phyloP scores from a whole-genome alignment of 30 jellyfish, hydroid and myxozoan genomes.

The Aurelia sp. region DNA sequence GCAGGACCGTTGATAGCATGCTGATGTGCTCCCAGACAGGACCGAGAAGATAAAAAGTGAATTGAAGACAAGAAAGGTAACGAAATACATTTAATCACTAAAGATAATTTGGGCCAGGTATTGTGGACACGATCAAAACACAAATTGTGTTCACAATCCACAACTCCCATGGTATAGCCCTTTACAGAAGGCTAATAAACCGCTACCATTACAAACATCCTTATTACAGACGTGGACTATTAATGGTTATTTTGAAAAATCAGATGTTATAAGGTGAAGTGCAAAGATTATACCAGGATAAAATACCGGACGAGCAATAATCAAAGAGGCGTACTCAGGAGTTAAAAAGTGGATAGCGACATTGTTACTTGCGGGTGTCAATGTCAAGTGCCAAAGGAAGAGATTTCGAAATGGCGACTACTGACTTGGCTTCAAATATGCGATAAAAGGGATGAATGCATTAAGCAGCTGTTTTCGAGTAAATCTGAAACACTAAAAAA shows the following conservation, averaged over 20 bases:
- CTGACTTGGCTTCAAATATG: conserved; percentile 30
- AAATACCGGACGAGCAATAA: conserved; percentile 1
- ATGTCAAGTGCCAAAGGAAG: conserved; percentile 57
- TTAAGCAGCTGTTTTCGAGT: not conserved
- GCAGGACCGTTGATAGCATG: too few relatives aligned
- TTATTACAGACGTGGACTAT: too few relatives aligned
- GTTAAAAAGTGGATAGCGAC: not conserved
- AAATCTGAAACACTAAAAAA: conserved; percentile 13
- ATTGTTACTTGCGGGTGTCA: conserved; percentile 55
- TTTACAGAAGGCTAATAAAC: too few relatives aligned
- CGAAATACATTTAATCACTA: too few relatives aligned
- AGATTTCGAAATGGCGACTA: conserved; percentile 45
- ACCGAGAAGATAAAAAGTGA: too few relatives aligned
- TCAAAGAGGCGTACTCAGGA: conserved; percentile 54
- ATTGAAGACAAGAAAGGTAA: too few relatives aligned
- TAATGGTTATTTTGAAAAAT: not conserved
- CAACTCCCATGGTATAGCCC: too few relatives aligned
- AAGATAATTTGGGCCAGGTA: too few relatives aligned
- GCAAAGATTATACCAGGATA: conserved; percentile 3
- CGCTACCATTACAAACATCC: too few relatives aligned
- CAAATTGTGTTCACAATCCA: too few relatives aligned
- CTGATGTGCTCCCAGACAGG: too few relatives aligned
- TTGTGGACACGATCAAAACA: too few relatives aligned
- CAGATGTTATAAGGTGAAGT: conserved; percentile 6
- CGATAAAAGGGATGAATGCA: conserved; percentile 2